phyloP scores from a whole-genome alignment of 1,140 invertebrate species.

The Chironomus striatipennis region DNA sequence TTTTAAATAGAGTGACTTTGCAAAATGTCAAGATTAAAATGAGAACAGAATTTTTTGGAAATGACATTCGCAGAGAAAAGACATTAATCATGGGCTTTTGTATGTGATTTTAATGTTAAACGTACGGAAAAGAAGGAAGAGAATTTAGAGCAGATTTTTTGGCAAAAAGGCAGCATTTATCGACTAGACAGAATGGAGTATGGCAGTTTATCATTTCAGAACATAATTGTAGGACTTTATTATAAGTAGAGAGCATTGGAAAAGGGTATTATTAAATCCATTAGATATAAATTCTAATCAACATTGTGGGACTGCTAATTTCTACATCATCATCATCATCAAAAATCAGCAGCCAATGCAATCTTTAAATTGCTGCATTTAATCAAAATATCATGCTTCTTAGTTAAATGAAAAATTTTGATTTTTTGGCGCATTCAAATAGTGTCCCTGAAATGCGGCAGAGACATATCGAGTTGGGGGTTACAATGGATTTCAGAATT shows the following conservation, averaged over 20 bases:
- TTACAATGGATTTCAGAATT: no score
- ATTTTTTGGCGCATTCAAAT: no score
- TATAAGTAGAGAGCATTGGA: no score
- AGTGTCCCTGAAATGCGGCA: no score
- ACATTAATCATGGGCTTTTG: neutral
- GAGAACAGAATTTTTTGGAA: neutral
- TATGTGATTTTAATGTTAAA: neutral
- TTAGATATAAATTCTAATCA: neutral
- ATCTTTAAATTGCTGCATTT: no score
- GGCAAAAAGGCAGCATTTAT: neutral
- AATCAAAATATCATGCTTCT: no score
- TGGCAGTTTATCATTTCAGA: neutral
- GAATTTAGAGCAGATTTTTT: neutral
- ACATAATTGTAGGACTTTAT: neutral
- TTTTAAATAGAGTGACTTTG: neutral
- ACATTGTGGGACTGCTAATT: neutral
- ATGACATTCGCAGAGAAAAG: neutral
- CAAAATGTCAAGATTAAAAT: neutral
- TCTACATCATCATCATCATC: no score
- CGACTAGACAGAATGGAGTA: constrained; percentile 13
- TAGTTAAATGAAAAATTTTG: no score
- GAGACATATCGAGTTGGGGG: no score
- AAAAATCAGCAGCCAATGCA: no score
- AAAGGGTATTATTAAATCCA: neutral
- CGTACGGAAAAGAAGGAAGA: neutral